A percentile compares a stretch with the other conserved stretches of the same genome.
Conservation (phyloP, 1,140 invertebrate genomes). For the Bombus impatiens region DNA sequence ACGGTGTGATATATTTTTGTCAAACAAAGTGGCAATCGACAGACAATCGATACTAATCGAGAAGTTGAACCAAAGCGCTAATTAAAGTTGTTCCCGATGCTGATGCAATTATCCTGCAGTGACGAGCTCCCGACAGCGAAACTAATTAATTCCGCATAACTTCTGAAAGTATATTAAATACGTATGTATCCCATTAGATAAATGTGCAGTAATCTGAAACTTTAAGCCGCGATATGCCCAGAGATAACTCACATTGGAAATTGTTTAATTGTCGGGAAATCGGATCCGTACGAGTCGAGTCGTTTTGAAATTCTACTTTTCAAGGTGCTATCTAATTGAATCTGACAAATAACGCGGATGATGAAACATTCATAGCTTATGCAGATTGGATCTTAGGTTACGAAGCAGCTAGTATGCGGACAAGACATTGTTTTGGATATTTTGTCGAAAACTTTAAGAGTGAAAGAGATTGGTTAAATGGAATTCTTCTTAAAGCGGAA, state of each 20-base stretch:
- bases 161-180: background rate
- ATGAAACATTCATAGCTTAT: no score
- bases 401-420: background rate
- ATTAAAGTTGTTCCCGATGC: constrained; percentile 17
- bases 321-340: no score
- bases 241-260: background rate
- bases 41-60: constrained; percentile 21
- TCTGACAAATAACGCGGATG: no score
- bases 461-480: background rate
- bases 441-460: background rate
- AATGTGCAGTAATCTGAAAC: background rate
- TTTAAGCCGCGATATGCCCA: background rate
- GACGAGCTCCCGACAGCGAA: background rate
- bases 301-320: background rate
- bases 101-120: constrained; percentile 34
- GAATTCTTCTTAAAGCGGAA: background rate
- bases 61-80: constrained; percentile 19
- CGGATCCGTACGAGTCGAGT: background rate
- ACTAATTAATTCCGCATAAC: constrained; percentile 35
- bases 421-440: background rate
- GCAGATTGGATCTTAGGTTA: no score
- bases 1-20: background rate
- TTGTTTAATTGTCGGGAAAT: background rate
- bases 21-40: background rate
- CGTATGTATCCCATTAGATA: background rate